A percentile compares a stretch with the other conserved stretches of the same genome.
Conservation (phyloP, 2,113 vertebrate species). For the Cariama cristata region DNA sequence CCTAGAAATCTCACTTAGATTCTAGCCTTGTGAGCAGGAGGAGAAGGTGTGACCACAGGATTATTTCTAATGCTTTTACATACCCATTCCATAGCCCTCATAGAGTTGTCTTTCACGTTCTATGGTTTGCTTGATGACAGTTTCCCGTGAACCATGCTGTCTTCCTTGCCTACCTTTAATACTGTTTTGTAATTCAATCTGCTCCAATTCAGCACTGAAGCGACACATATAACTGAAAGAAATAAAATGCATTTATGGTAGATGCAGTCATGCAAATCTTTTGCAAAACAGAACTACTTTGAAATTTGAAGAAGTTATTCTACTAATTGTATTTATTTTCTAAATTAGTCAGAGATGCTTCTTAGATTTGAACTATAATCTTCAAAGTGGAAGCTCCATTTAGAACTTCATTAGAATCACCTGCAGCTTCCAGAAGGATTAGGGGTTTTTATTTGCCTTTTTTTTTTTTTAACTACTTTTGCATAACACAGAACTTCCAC, state of each 20-base stretch:
- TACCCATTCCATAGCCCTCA: conserved; percentile 87
- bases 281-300: background rate
- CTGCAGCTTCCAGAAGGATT: background rate
- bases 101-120: conserved; percentile 86
- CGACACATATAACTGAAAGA: conserved; percentile 88
- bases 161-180: conserved; percentile 93
- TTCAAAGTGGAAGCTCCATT: background rate
- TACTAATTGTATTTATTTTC: background rate
- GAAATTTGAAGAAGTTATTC: background rate
- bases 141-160: conserved; percentile 87
- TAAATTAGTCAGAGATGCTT: background rate
- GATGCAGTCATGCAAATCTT: background rate
- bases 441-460: background rate
- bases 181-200: conserved; percentile 92
- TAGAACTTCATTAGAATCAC: background rate
- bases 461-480: background rate
- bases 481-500: background rate
- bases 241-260: background rate
- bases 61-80: background rate
- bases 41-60: background rate
- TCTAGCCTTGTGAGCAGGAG: background rate
- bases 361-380: background rate
- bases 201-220: conserved; percentile 89
- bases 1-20: background rate
- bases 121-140: conserved; percentile 87